phyloP scores from a whole-genome alignment of 2,797 vertebrate species.

The Anisognathus igniventris region DNA sequence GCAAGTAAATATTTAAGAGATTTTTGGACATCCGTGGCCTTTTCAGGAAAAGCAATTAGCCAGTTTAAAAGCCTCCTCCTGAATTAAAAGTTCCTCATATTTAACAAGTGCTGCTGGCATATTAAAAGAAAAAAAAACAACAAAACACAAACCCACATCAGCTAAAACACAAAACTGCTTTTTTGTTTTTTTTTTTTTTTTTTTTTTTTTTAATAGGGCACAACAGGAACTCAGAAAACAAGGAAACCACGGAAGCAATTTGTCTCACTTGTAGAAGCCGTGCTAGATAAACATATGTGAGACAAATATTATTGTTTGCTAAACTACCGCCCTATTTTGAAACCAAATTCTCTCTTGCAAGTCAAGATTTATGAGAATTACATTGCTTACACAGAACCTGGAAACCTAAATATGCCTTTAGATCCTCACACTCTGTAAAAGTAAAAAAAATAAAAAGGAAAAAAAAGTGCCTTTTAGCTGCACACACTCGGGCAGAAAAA shows the following conservation, averaged over 20 bases:
- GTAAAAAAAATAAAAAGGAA: neutral
- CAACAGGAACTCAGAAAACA: neutral
- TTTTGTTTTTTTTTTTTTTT: too few relatives aligned
- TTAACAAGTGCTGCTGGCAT: neutral
- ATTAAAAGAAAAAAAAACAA: neutral
- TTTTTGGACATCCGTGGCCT: neutral
- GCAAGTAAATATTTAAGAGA: neutral
- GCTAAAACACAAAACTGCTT: neutral
- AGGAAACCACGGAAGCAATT: neutral
- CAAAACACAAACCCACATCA: neutral
- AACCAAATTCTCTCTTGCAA: slow-evolving; percentile 44
- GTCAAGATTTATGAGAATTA: slow-evolving; percentile 69
- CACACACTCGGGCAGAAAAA: slow-evolving; percentile 46
- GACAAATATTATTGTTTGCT: slow-evolving; percentile 60
- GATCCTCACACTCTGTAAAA: slow-evolving; percentile 28
- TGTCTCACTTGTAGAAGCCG: slow-evolving; percentile 39
- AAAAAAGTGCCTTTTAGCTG: slow-evolving; percentile 35
- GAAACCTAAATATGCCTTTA: slow-evolving; percentile 62
- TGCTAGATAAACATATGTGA: neutral
- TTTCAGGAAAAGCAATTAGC: neutral
- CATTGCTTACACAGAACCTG: slow-evolving; percentile 55
- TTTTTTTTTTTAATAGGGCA: neutral
- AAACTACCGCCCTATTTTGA: slow-evolving; percentile 19
- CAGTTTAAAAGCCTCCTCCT: neutral
- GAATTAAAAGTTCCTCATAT: neutral